phyloP scores from a whole-genome alignment of 64 coral and sea anemone species.

The Catalaphyllia jardinei region DNA sequence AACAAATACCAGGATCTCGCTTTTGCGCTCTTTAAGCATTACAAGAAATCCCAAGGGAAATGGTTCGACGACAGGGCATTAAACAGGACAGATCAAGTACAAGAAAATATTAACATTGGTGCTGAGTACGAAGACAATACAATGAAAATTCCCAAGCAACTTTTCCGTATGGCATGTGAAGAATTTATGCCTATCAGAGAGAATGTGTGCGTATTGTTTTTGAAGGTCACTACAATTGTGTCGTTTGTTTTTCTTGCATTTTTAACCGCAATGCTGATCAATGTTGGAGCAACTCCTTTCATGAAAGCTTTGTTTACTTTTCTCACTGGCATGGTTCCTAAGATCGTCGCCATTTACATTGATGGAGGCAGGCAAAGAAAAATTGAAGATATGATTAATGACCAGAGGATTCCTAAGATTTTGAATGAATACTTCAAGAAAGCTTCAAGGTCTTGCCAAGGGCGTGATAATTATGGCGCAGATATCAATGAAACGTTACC shows the following conservation, averaged over 20 bases:
- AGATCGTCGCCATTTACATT: conserved; percentile 2
- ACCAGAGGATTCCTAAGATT: not conserved
- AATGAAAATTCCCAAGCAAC: conserved; percentile 11
- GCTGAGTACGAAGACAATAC: not conserved
- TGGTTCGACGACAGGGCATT: not conserved
- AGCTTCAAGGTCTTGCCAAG: not conserved
- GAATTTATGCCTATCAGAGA: conserved; percentile 15
- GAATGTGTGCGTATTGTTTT: not conserved
- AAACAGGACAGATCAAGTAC: not conserved
- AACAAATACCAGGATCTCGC: conserved; percentile 25
- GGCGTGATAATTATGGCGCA: not conserved
- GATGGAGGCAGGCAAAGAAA: not conserved
- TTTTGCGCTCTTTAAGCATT: not conserved
- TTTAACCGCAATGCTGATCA: not conserved
- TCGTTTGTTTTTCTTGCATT: not conserved
- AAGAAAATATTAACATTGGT: not conserved
- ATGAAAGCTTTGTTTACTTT: not conserved
- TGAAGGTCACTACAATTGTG: not conserved
- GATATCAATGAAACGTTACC: not conserved
- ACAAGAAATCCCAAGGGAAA: not conserved
- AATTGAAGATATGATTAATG: not conserved
- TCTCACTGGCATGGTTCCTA: not conserved
- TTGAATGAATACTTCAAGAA: not conserved
- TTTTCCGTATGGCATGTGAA: conserved; percentile 6
- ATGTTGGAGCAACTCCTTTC: not conserved